Evolutionary conservation across 2,113 vertebrate species (phyloP), one percentile per base, ranked within the genome.

Genomic region (Parotia lawesii): DNA sequence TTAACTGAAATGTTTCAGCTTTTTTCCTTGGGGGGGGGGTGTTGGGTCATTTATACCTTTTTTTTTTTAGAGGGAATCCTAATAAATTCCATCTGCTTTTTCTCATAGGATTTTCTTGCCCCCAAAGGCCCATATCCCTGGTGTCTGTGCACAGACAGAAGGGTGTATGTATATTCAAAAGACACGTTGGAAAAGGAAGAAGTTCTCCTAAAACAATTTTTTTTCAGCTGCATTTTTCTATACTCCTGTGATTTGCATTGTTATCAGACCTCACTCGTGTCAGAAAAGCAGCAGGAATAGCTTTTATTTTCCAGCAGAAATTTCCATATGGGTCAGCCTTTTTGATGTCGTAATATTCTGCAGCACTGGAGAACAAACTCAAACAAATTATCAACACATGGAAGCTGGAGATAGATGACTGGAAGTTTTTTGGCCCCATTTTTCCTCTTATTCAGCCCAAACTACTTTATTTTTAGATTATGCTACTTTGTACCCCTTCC

Each of bases 401-500:
- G 75, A 95, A 89, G 60, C 56, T 88, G 51, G 29, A 94, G 77
- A 71, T 72, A 91, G 87, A 87, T n/a, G 20, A 66, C 54, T 74
- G 70, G 67, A 90, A 87, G 54, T 6, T 88, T 89, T 89, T 87
- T 91, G 50, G 70, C 56, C 94, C 85, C 67, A 24, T 94, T 95
- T 94, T 67, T 21, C 38, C 38, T 96, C 56, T 74, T 71, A 67
- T 67, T 85, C 69, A 86, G 51, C 75, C 56, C 57, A 64, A 94
- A 78, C 29, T 13, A 45, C 5, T 56, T 91, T 93, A 96, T 95
- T 94, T 96, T 94, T 94, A 93, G 88, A 74, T 89, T 72, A 65
- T 65, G 64, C 40, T 56, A 51, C 71, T 71, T 93, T 64, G 56
- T 58, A 93, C n/a, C 47, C 64, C 74, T 85, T 91, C 92, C 72